phyloP scores from a whole-genome alignment of 2,888 invertebrate genomes.

The Leptinotarsa juncta region DNA sequence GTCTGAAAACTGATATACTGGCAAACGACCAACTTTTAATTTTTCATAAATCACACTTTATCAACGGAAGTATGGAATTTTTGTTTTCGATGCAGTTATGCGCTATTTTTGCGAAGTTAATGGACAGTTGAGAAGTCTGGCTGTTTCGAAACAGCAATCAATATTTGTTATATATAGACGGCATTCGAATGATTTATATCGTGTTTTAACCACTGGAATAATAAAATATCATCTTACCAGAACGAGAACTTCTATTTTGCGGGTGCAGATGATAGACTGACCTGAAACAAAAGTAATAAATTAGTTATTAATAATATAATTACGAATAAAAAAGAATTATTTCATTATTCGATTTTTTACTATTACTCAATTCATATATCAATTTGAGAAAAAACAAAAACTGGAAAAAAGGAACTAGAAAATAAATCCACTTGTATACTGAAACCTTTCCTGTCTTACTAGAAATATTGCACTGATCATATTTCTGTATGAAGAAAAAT shows the following conservation, averaged over 20 bases:
- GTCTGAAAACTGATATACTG: conserved; percentile 12
- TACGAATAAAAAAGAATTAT: no score
- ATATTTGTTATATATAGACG: conserved; percentile 18
- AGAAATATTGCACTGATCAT: no score
- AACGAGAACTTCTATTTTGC: neutral
- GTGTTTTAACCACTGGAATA: conserved; percentile 1
- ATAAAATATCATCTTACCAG: conserved; percentile 24
- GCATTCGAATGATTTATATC: conserved; percentile 5
- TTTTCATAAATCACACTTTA: conserved; percentile 27
- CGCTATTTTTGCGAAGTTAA: conserved; percentile 12
- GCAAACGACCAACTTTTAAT: conserved; percentile 13
- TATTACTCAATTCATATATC: no score
- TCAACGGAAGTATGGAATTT: conserved; percentile 17
- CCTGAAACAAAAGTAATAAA: conserved; percentile 15
- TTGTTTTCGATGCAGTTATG: neutral
- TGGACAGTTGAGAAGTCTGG: conserved; percentile 19
- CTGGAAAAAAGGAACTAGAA: no score
- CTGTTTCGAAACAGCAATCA: conserved; percentile 22
- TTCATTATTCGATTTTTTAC: no score
- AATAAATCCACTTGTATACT: no score
- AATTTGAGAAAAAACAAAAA: no score
- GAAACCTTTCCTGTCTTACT: no score
- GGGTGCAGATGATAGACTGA: conserved; percentile 17
- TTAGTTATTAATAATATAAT: neutral
- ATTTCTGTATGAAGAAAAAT: no score